Base-by-base conservation (phyloP, 2,888 invertebrate species). In the Azorinus chamasolen region DNA sequence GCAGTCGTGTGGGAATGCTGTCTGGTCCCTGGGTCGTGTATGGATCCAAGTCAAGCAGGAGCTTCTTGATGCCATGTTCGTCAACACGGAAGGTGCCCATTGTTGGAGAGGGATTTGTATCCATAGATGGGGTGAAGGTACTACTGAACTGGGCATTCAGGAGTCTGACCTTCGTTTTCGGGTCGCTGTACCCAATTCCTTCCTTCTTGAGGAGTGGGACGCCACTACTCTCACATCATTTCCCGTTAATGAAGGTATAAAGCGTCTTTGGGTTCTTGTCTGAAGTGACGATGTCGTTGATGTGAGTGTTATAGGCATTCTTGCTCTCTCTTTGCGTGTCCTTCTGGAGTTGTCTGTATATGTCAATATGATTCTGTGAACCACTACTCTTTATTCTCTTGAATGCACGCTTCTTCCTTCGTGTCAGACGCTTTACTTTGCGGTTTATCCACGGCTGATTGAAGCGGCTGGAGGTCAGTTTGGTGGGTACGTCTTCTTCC, bases 241-340 rank as follows among this genome's bases (percentile, higher is more conserved):
- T 65, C 20, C 55, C 45, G 27, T 45, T 55, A 12, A 65, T 55
- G 55, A 65, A 65, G 2, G 25, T 24, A 20, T 65, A 55, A 5
- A 65, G 55, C 41, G 27, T 65, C 39, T 65, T 65, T 10, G 37
- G 27, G 37, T 37, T 55, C 10, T 20, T 43, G 24, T 22, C 32
- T 27, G 27, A 14, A 3, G 57, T 43, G 20, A 66, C 39, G 22
- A 58, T n/a, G n/a, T n/a, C n/a, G n/a, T 22, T 58, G n/a, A 66
- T 43, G 41, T 50, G 58, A 8, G 20, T 50, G 41, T 66, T 58
- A 16, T 65, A 55, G 1, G 64, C 55, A 27, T 45, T 64, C 45
- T 45, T 43, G 1, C 5, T 39, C 24, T 57, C 46, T 12, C 22
- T n/a, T 24, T 50, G 66, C 10, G 66, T 58, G 2, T 66, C 51